Base-by-base conservation (phyloP, 2,113 vertebrate species). In the Silurus meridionalis region DNA sequence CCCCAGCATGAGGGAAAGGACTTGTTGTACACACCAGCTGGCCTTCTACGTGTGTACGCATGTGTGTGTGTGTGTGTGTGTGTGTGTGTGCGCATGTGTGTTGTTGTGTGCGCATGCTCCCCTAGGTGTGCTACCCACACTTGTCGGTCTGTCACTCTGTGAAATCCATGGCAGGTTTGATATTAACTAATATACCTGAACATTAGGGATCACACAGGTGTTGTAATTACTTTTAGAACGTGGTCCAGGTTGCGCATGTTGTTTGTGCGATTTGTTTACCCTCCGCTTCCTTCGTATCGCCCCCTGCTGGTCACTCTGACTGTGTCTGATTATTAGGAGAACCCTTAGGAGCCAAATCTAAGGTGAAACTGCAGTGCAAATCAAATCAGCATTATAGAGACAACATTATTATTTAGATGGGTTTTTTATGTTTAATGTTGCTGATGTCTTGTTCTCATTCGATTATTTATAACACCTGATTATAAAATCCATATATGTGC, bases 11-110 rank as follows among this genome's bases (percentile, higher is more conserved):
- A 87, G 86, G 71, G 57, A 79, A 74, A 75, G 84, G 63, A 85
- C 63, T 83, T 90, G 89, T 87, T 84, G 83, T 90, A 83, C 83
- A 87, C 80, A 88, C 87, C 87, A 84, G 86, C 88, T 90, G 89
- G 88, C 83, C 80, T 55, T 37, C 19, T 75, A 80, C 14, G 79
- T 89, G 87, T 88, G 80, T 23, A 58, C 60, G 57, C 58, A 57
- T 57, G 52, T 46, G 64, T 69, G 60, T 71, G 63, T 57, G 85
- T 37, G 87, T 61, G 80, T 82, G 60, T n/a, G 37, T 48, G 57
- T 46, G 53, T 60, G 69, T 80, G 75, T 80, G 74, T 10, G 46
- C n/a, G 4, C 15, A 53, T 60, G 28, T 21, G 67, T 13, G 6
- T 23, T 80, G 58, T 72, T 83, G 82, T n/a, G 46, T 67, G 15